Conservation (phyloP, 2,888 invertebrate genomes). For the Allophyes oxyacanthae region DNA sequence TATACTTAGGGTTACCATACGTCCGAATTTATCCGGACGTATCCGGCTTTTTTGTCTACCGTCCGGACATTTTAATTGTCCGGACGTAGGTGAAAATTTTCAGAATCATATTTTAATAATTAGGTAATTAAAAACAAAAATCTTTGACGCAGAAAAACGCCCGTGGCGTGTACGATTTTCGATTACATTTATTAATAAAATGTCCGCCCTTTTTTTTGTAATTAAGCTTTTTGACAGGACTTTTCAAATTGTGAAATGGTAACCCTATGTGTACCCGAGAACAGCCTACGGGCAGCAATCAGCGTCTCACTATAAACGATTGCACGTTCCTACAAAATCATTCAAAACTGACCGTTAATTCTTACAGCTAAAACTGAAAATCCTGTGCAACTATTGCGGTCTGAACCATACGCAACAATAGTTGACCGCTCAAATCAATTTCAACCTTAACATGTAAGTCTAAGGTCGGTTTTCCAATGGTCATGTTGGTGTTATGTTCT, state of each 20-base stretch:
- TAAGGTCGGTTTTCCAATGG: constrained; percentile 51
- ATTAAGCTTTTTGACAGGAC: too few relatives aligned
- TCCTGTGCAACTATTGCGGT: constrained; percentile 27
- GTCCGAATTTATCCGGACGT: constrained; percentile 1
- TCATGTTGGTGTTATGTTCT: constrained; percentile 39
- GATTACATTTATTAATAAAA: too few relatives aligned
- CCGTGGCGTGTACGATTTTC: too few relatives aligned
- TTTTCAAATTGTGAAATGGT: too few relatives aligned
- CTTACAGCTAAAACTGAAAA: constrained; percentile 49
- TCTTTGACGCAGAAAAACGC: too few relatives aligned
- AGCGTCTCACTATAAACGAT: constrained; percentile 50
- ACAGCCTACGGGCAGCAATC: constrained; percentile 70
- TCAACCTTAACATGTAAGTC: constrained; percentile 3
- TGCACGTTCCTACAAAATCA: constrained; percentile 19
- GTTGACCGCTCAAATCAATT: background rate
- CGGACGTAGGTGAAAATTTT: too few relatives aligned
- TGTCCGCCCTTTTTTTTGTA: too few relatives aligned
- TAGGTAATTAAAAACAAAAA: too few relatives aligned
- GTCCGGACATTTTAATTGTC: too few relatives aligned
- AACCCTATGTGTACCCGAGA: constrained; percentile 53
- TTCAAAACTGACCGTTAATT: constrained; percentile 57
- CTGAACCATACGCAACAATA: constrained; percentile 19
- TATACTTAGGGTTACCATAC: constrained; percentile 25
- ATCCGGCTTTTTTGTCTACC: too few relatives aligned
- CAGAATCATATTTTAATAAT: too few relatives aligned